Percentiles rank a stretch among this genome's conserved stretches.
Conservation (phyloP, 2,888 invertebrate genomes). For the Agrilus mali region DNA sequence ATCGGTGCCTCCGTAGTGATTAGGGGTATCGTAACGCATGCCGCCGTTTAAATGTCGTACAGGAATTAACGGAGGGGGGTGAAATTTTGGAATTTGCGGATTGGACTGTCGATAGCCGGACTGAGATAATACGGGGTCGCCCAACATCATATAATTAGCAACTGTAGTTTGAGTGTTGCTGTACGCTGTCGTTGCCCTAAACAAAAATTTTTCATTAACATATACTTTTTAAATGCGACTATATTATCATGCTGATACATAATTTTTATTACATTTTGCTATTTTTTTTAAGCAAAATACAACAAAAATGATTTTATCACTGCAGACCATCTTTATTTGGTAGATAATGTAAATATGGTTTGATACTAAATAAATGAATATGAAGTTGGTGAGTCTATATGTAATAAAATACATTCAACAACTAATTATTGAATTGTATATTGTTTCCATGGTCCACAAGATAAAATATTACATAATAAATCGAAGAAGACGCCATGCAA, state of each 20-base stretch:
- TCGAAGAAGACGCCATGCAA: constrained; percentile 2
- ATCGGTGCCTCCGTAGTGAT: constrained; percentile 13
- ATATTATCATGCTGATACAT: too few species aligned
- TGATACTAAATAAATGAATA: too few species aligned
- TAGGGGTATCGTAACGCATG: constrained; percentile 21
- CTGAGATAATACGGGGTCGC: constrained; percentile 25
- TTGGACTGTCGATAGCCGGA: constrained; percentile 28
- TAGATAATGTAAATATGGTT: too few species aligned
- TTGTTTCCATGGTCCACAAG: too few species aligned
- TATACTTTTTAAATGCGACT: too few species aligned
- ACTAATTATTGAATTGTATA: too few species aligned
- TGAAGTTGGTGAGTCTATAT: too few species aligned
- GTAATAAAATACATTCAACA: too few species aligned
- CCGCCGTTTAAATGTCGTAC: constrained; percentile 33
- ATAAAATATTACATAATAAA: too few species aligned
- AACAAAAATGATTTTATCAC: background rate
- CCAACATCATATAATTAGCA: constrained; percentile 32
- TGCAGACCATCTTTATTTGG: background rate
- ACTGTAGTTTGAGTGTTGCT: constrained; percentile 28
- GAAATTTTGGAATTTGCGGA: constrained; percentile 35
- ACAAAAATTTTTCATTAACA: constrained; percentile 17
- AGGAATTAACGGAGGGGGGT: constrained; percentile 42
- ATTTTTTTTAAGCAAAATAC: too few species aligned
- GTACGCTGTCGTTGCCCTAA: constrained; percentile 35
- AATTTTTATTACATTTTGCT: too few species aligned